phyloP scores from a whole-genome alignment of 2,797 vertebrate species.

The Leptoclinus maculatus region DNA sequence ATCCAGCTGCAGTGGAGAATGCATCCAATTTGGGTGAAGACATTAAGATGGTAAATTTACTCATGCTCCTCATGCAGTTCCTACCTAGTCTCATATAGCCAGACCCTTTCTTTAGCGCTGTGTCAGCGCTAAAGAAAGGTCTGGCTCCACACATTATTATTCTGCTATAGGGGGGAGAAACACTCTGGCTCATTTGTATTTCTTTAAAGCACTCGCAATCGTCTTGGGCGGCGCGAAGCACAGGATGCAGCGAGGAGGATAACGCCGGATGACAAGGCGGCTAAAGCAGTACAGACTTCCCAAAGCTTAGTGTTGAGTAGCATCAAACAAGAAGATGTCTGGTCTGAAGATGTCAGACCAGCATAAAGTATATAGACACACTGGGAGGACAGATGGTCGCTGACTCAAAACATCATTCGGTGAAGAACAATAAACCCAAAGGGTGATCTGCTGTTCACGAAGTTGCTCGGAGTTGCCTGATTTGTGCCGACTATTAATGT shows the following conservation, averaged over 20 bases:
- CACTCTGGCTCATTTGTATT: not conserved
- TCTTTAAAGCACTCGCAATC: not conserved
- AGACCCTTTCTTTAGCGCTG: not conserved
- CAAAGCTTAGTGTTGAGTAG: constrained; percentile 26
- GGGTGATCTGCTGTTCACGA: not conserved
- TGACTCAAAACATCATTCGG: constrained; percentile 30
- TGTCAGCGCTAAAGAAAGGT: not conserved
- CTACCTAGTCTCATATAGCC: not conserved
- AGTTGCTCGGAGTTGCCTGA: constrained; percentile 17
- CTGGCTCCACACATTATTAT: not conserved
- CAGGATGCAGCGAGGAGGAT: not conserved
- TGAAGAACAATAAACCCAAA: constrained; percentile 11
- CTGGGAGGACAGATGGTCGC: constrained; percentile 10
- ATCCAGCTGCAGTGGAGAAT: constrained; percentile 41
- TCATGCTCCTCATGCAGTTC: constrained; percentile 25
- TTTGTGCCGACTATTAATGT: constrained; percentile 43
- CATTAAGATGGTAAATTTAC: constrained; percentile 32
- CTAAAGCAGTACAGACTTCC: not conserved
- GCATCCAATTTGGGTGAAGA: constrained; percentile 18
- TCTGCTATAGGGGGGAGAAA: not conserved
- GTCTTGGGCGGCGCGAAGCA: not conserved
- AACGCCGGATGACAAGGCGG: not conserved
- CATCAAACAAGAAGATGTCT: not conserved
- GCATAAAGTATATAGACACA: constrained; percentile 15
- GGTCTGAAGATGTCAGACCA: constrained; percentile 40